Base-by-base conservation (phyloP, 2,113 vertebrate species). In the Ia io region DNA sequence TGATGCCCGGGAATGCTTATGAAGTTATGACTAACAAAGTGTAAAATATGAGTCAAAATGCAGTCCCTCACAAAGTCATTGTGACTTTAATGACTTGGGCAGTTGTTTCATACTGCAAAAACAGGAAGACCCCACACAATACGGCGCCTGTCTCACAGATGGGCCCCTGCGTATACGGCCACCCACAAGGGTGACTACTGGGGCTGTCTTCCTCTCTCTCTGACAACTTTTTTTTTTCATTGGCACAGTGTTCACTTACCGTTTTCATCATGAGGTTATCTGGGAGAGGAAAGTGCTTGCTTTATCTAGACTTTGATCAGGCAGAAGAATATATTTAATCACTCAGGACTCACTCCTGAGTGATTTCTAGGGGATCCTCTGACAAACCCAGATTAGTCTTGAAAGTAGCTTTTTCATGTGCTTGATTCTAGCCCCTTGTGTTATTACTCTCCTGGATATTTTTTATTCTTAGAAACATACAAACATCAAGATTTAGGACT, bases 61-160 rank as follows among this genome's bases (percentile, higher is more conserved):
- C 49, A 90, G 95, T 89, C 92, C 93, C 92, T 92, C 74, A 93
- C 86, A 97, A 97, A 96, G 95, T 97, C 97, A 97, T 96, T 93
- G 97, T 97, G 96, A 95, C 97, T 97, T 88, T 96, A 97, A 95
- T 97, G 96, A 95, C 92, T 96, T 94, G 2, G 93, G 90, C 95
- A 96, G 93, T 95, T 92, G 96, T 95, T 95, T 93, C 93, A 79
- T 78, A 12, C 92, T 90, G 90, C 90, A 74, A 94, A 97, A 97
- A 97, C 97, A 97, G 97, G 97, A 97, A 97, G 96, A 77, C 88
- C 73, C 85, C 79, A 95, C 96, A 97, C 96, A 97, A 96, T 97
- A 84, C 93, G 97, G 97, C 90, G 96, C 97, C 97, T 96, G 97
- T 95, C 96, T 95, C 95, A 25, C 97, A 97, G 96, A 96, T 90